Conservation (phyloP, 2,113 vertebrate genomes). For the Capra hircus region DNA sequence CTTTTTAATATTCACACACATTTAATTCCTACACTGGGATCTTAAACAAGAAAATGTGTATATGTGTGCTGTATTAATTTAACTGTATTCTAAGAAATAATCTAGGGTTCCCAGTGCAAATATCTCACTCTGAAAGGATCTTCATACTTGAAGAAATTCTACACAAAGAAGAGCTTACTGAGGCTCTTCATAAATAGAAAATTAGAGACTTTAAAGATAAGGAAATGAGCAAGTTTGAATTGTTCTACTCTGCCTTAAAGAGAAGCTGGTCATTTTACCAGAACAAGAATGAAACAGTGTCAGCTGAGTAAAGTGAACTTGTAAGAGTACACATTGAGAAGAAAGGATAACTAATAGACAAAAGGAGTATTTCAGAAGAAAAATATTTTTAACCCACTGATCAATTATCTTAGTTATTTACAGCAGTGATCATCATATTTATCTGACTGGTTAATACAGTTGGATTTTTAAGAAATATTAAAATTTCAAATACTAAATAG, state of each 20-base stretch:
- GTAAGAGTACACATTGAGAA: background rate
- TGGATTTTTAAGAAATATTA: background rate
- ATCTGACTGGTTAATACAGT: background rate
- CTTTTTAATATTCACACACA: background rate
- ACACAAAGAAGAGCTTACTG: background rate
- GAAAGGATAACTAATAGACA: background rate
- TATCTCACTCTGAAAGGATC: background rate
- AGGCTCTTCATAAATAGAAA: slow-evolving; percentile 7
- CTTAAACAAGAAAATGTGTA: background rate
- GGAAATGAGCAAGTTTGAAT: background rate
- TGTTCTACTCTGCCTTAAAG: background rate
- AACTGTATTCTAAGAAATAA: background rate
- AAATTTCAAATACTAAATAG: background rate
- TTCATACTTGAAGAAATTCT: background rate
- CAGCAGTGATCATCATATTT: background rate
- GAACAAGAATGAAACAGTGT: background rate
- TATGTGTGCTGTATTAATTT: background rate
- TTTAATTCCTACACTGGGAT: background rate
- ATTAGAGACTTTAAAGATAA: slow-evolving; percentile 1
- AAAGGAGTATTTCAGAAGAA: background rate
- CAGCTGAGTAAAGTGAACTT: background rate
- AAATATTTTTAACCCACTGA: background rate
- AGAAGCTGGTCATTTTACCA: background rate
- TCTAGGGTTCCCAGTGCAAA: background rate
- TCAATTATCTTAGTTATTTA: background rate